Base-by-base conservation (phyloP, 2,888 invertebrate species). In the Timema cristinae region DNA sequence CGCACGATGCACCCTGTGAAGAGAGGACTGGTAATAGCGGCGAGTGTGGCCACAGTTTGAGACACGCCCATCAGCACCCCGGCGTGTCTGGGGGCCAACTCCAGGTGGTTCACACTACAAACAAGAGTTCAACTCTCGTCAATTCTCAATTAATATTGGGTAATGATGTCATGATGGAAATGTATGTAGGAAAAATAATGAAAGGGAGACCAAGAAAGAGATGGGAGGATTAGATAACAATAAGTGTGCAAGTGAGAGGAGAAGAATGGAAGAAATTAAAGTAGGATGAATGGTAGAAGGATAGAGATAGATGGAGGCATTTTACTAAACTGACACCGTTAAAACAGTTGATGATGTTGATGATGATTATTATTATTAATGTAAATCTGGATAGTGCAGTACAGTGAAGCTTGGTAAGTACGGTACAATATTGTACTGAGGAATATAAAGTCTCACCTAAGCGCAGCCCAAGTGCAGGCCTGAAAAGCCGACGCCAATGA, bases 401-500 rank as follows among this genome's bases (percentile, higher is more conserved):
- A 13, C 59, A 59, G 8, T 59, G 13, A 9, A 16, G 59, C 5
- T 16, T 59, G 7, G 2, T 59, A 10, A 16, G 8, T 9, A 10
- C 15, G 32, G 6, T 59, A 13, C 54, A 10, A 15, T 32, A 32
- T 32, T 32, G 32, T 32, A 32, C 32, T 32, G 32, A 32, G 32
- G 32, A 32, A 6, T 16, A 6, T 8, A 51, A n/a, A 5, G 0
- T 49, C 81, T 83, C 83, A 93, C 92, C 92, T 90, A 80, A 94
- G 95, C 61, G 95, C 96, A 7, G 94, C 91, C 95, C 95, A 96
- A 0, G 95, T 94, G 81, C 96, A 94, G 0, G 95, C 94, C 0
- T 97, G 96, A 0, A 95, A 84, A 0, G 96, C 96, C 0, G 96
- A 94, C 0, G 95, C 95, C 67, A 95, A 86, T 0, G 94, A 93